These are phyloP conservation scores for Micromussa lordhowensis DNA, from an alignment of 92 coral and sea anemone genomes.

Conservation along the genomic window DNA sequence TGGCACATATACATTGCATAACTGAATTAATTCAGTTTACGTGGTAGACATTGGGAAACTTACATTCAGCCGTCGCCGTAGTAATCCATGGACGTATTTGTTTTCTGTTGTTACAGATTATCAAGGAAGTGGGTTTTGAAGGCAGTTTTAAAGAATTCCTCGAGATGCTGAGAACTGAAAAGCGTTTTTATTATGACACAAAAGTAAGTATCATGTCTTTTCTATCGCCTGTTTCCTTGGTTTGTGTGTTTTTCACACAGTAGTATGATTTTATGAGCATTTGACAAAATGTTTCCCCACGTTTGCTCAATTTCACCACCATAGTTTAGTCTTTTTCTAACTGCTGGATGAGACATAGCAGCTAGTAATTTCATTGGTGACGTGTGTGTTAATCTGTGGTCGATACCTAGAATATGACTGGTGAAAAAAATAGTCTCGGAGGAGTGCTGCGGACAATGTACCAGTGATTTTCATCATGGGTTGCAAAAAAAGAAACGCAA, in stretches of 20 bases:
- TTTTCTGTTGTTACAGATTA: constrained; percentile 59
- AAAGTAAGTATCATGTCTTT: constrained; percentile 60
- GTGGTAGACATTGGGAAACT: neutral
- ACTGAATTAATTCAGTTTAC: too few species aligned
- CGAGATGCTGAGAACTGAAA: constrained; percentile 75
- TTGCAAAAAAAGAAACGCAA: neutral
- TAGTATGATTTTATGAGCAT: too few species aligned
- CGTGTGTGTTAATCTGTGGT: neutral
- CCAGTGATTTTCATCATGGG: neutral
- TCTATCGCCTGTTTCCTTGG: too few species aligned
- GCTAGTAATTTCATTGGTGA: neutral
- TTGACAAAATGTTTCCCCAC: too few species aligned
- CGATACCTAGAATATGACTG: neutral
- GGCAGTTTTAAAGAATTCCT: constrained; percentile 84
- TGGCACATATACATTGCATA: too few species aligned
- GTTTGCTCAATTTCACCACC: too few species aligned
- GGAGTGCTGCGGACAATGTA: too few species aligned
- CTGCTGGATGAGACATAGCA: neutral
- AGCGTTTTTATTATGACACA: constrained; percentile 80
- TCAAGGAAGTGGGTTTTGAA: constrained; percentile 77
- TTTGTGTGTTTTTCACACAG: too few species aligned
- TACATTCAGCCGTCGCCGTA: too few species aligned
- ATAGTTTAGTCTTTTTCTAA: too few species aligned
- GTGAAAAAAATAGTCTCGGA: too few species aligned
- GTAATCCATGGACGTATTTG: neutral